These are phyloP conservation scores for human DNA, from an alignment of 2,113 vertebrate genomes.

Conservation along the genomic window GRCh38 chr4:162077001-162077500, in stretches of 20 bases:
- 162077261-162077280: too few species aligned
- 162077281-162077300: not conserved
- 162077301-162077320: not conserved
- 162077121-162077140: not conserved
- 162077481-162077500: not conserved
- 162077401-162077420: not conserved
- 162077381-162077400: not conserved
- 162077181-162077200: not conserved
- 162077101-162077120: not conserved
- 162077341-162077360: not conserved
- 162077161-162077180: too few species aligned
- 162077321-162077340: not conserved
- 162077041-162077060: not conserved
- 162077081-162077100: not conserved
- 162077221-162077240: not conserved
- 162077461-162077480: not conserved
- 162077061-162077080: not conserved
- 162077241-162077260: not conserved
- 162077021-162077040: not conserved
- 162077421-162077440: not conserved
- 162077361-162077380: not conserved
- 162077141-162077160: not conserved
- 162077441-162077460: not conserved
- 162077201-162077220: not conserved
- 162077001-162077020: not conserved